Evolutionary conservation across 1,140 invertebrate genomes (phyloP), one percentile per base, ranked within the genome.

Genomic region (Drosophila azteca): DNA sequence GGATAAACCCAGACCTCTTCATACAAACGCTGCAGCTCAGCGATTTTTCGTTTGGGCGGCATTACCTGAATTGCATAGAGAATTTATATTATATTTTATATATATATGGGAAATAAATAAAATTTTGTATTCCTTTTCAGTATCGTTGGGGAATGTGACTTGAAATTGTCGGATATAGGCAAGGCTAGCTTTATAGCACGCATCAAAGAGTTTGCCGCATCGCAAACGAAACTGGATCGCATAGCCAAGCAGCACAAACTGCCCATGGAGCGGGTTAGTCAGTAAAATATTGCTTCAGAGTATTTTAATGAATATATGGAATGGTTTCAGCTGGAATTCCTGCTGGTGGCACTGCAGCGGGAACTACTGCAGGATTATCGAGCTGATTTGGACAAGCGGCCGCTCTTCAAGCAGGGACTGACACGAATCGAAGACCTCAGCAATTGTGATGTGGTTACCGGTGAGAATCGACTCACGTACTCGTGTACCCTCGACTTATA

Each of bases 301-400:
- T 58, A 49, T 26, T 17, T 8, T 5, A 48, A 4, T 4, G 52
- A 35, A 64, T 35, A 48, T 17, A 24, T 53, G 6, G 29, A 13
- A 15, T 54, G 17, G 0, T 77, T 66, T 5, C 29, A 92, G 29
- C 79, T 96, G 44, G 92, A 94, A 45, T 90, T 95, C 11, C 95
- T 97, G 35, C 70, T 95, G 2, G 94, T 95, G 75, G 95, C 94
- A 2, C 90, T 97, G 49, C 91, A 92, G 29, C 94, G 94, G 62
- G 93, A 94, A 15, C 92, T 94, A 7, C 93, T 94, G 46, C 94
- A 95, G 80, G 96, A 97, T 91, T 93, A 96, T 59, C 93, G 96
- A 70, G 91, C 92, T 53, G 94, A 95, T 65, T 92, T 93, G 71
- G 82, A 92, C 43, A 92, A 94, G 46, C 92, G 93, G 45, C 96